These are phyloP conservation scores for Phorcus lineatus DNA, from an alignment of 2,888 invertebrate species.

Conservation along the genomic window DNA sequence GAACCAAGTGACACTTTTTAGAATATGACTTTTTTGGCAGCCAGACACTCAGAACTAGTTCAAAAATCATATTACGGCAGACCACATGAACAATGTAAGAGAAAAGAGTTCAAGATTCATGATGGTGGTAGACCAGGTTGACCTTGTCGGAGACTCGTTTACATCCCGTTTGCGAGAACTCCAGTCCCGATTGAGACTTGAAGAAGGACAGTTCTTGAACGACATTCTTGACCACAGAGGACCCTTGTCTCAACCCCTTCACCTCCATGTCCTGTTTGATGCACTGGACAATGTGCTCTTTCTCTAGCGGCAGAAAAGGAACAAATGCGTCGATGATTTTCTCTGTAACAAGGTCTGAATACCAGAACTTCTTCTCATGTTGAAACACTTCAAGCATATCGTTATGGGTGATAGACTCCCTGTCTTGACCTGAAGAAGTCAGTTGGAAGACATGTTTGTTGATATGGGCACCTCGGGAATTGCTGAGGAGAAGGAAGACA, in stretches of 20 bases:
- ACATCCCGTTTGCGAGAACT: conserved; percentile 66
- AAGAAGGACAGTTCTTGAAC: conserved; percentile 61
- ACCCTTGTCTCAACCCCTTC: conserved; percentile 51
- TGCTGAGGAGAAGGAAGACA: conserved; percentile 61
- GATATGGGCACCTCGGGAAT: conserved; percentile 56
- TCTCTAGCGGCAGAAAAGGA: conserved; percentile 69
- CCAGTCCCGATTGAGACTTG: conserved; percentile 44
- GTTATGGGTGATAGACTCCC: conserved; percentile 41
- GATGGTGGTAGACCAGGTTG: conserved; percentile 38
- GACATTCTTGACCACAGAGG: conserved; percentile 48
- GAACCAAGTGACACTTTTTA: too few species aligned
- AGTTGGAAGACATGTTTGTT: conserved; percentile 54
- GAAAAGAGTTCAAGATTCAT: not conserved
- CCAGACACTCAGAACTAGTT: too few species aligned
- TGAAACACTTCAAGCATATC: conserved; percentile 50
- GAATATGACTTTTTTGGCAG: too few species aligned
- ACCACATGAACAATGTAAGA: too few species aligned
- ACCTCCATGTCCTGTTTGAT: conserved; percentile 55
- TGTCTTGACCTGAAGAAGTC: conserved; percentile 36
- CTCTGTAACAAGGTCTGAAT: conserved; percentile 40
- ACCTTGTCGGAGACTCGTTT: conserved; percentile 68
- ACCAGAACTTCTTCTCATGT: conserved; percentile 52
- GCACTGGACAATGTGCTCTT: conserved; percentile 62
- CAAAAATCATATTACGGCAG: too few species aligned
- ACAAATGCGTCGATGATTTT: conserved; percentile 57